A percentile compares a stretch with the other conserved stretches of the same genome.
Conservation (phyloP, 2,888 invertebrate genomes). For the Apantesis nais region DNA sequence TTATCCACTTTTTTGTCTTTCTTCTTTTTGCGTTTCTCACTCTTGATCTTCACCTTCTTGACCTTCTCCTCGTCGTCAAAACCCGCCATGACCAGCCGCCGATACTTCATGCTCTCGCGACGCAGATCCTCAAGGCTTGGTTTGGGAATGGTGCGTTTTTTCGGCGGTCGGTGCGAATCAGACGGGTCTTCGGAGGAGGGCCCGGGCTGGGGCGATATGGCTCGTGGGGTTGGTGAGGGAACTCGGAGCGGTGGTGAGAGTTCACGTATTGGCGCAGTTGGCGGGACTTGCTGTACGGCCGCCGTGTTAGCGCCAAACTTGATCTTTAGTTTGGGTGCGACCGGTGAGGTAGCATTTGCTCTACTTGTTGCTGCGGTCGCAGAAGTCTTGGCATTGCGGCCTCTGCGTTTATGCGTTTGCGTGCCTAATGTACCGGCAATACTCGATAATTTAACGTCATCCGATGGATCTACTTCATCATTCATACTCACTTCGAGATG, state of each 20-base stretch:
- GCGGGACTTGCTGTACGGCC: conserved; percentile 79
- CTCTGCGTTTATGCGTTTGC: conserved; percentile 43
- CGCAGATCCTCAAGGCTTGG: conserved; percentile 93
- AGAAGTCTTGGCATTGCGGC: conserved; percentile 11
- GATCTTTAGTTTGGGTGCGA: conserved; percentile 91
- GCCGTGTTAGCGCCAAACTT: conserved; percentile 88
- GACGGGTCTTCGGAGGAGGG: conserved; percentile 70
- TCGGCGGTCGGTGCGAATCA: conserved; percentile 89
- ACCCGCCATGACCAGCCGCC: conserved; percentile 93
- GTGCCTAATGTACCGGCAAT: conserved; percentile 51
- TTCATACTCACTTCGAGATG: conserved; percentile 87
- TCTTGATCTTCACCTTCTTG: conserved; percentile 75
- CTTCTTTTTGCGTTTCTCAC: conserved; percentile 80
- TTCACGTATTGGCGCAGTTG: conserved; percentile 13
- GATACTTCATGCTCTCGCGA: conserved; percentile 94
- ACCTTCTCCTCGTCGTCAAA: conserved; percentile 88
- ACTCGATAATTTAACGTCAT: conserved; percentile 67
- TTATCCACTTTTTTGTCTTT: conserved; percentile 86
- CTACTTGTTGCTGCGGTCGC: conserved; percentile 49
- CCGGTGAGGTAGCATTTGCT: conserved; percentile 58
- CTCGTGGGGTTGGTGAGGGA: conserved; percentile 52
- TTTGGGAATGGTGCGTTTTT: conserved; percentile 88
- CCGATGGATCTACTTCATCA: conserved; percentile 81
- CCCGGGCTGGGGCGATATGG: conserved; percentile 60
- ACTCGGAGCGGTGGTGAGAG: conserved; percentile 47